phyloP scores from a whole-genome alignment of 92 coral and sea anemone species.

The Siderastrea siderea region DNA sequence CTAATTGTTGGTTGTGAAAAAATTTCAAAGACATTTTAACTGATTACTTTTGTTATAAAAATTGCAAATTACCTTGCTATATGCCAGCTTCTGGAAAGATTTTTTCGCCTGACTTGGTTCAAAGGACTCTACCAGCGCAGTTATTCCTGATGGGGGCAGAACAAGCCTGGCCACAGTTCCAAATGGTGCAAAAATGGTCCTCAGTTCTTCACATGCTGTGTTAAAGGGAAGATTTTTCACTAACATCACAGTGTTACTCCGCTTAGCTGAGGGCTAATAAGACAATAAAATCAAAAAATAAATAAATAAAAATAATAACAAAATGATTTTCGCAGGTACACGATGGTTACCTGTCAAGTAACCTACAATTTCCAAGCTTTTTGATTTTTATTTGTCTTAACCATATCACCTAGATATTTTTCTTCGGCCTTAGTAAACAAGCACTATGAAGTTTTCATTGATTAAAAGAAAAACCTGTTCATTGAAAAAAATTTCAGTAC shows the following conservation, averaged over 20 bases:
- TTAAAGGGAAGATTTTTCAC: constrained; percentile 96
- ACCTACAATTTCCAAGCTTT: too few species aligned
- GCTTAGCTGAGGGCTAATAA: constrained; percentile 83
- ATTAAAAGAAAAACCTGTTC: too few species aligned
- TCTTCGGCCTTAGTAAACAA: too few species aligned
- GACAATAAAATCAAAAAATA: constrained; percentile 64
- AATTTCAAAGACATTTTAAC: background rate
- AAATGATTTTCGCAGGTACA: too few species aligned
- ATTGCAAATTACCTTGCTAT: constrained; percentile 81
- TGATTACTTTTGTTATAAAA: background rate
- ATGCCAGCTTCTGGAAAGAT: constrained; percentile 95
- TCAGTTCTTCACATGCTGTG: constrained; percentile 86
- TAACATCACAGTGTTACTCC: constrained; percentile 92
- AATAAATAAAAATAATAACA: constrained; percentile 17
- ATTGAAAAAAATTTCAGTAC: too few species aligned
- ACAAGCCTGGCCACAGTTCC: constrained; percentile 90
- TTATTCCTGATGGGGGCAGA: constrained; percentile 93
- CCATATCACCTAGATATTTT: too few species aligned
- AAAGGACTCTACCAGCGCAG: constrained; percentile 90
- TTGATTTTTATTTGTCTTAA: too few species aligned
- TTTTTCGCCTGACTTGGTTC: constrained; percentile 92
- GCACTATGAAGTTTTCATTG: too few species aligned
- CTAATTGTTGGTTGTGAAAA: too few species aligned
- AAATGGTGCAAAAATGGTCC: constrained; percentile 81
- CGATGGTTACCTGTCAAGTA: too few species aligned